Percentiles rank a stretch among this genome's conserved stretches.
Evolutionary conservation across 2,888 invertebrate species (phyloP).

Genomic region (Leuctra nigra): DNA sequence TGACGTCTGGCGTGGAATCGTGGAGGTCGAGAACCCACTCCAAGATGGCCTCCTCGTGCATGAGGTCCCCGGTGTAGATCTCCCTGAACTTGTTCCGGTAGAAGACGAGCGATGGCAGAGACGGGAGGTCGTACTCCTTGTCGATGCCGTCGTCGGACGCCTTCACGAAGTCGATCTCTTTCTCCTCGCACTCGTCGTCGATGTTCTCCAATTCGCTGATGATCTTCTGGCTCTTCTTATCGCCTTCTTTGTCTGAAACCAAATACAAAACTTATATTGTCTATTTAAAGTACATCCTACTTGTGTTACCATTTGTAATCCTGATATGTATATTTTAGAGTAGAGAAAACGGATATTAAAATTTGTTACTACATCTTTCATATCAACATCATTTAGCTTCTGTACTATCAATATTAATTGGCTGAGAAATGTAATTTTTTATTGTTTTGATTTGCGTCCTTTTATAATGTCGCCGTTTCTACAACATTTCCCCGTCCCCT

Average conservation of each 20-base stretch:
- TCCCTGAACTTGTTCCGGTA: slow-evolving; percentile 84
- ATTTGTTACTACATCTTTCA: too few relatives aligned
- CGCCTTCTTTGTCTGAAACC: slow-evolving; percentile 80
- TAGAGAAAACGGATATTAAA: too few relatives aligned
- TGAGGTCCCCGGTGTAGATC: slow-evolving; percentile 74
- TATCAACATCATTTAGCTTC: too few relatives aligned
- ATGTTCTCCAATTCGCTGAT: slow-evolving; percentile 85
- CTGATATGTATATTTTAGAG: too few relatives aligned
- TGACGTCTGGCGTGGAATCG: slow-evolving; percentile 78
- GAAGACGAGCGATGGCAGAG: slow-evolving; percentile 76
- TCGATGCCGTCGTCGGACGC: slow-evolving; percentile 83
- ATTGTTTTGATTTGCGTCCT: too few relatives aligned
- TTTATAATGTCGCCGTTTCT: too few relatives aligned
- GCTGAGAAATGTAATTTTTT: too few relatives aligned
- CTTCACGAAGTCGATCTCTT: slow-evolving; percentile 86
- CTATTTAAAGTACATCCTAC: too few relatives aligned
- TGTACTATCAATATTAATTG: too few relatives aligned
- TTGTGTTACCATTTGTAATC: too few relatives aligned
- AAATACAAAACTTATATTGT: too few relatives aligned
- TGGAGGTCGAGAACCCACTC: slow-evolving; percentile 85
- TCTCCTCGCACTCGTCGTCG: slow-evolving; percentile 87
- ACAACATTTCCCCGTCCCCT: too few relatives aligned
- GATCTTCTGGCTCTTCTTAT: slow-evolving; percentile 83
- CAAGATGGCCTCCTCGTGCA: slow-evolving; percentile 84
- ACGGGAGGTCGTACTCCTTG: slow-evolving; percentile 77